Conservation (phyloP, 2,797 vertebrate species). For the Borostomias antarcticus region DNA sequence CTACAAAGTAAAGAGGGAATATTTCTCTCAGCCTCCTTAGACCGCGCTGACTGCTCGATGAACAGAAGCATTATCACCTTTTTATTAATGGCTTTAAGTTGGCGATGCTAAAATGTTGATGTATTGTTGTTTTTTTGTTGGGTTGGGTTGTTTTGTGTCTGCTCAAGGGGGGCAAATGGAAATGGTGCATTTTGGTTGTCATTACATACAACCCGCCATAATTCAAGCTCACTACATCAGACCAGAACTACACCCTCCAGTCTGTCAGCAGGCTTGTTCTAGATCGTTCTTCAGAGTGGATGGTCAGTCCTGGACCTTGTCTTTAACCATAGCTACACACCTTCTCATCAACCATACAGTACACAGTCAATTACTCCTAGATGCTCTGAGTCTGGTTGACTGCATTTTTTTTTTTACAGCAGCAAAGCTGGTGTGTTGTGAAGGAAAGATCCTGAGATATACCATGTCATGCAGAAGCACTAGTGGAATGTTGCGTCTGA, state of each 20-base stretch:
- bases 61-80: conserved; percentile 36
- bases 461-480: not conserved
- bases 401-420: too few species aligned
- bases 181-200: not conserved
- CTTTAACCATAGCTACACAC: too few species aligned
- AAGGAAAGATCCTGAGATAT: too few species aligned
- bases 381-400: too few species aligned
- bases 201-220: not conserved
- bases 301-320: conserved; percentile 12
- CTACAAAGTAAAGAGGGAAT: too few species aligned
- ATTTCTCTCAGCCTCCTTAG: not conserved
- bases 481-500: not conserved
- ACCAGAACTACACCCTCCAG: not conserved
- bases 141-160: conserved; percentile 15
- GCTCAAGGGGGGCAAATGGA: not conserved
- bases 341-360: not conserved
- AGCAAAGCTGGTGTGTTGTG: too few species aligned
- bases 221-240: not conserved
- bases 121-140: conserved; percentile 30
- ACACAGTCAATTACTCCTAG: too few species aligned
- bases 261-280: conserved; percentile 14
- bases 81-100: conserved; percentile 43
- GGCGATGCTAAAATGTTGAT: conserved; percentile 36
- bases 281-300: conserved; percentile 16
- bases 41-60: not conserved